Conservation (phyloP, 2,797 vertebrate genomes). For the Micromesistius poutassou region DNA sequence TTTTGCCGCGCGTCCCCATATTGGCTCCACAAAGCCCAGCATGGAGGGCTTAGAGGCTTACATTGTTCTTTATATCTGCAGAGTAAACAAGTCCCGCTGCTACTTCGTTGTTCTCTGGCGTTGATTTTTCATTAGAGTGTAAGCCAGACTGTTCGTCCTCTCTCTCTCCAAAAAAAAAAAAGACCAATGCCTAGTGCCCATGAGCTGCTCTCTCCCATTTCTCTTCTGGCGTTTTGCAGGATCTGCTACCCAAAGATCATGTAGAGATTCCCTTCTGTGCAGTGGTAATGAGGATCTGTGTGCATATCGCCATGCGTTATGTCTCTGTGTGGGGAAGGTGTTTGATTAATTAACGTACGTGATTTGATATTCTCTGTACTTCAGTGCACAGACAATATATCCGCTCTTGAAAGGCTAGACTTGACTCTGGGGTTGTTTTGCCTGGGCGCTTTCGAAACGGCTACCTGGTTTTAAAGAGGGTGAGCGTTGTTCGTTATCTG, state of each 20-base stretch:
- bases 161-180: slow-evolving; percentile 35
- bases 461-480: slow-evolving; percentile 44
- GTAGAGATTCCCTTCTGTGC: background rate
- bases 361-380: background rate
- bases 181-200: slow-evolving; percentile 29
- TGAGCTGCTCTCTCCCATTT: slow-evolving; percentile 22
- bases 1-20: slow-evolving; percentile 29
- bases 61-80: slow-evolving; percentile 55
- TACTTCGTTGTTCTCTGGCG: slow-evolving; percentile 53
- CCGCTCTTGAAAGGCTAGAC: background rate
- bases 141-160: slow-evolving; percentile 47
- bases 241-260: background rate
- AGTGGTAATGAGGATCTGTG: slow-evolving; percentile 10
- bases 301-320: background rate
- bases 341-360: slow-evolving; percentile 16
- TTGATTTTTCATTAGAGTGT: slow-evolving; percentile 67
- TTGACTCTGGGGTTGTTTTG: background rate
- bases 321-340: slow-evolving; percentile 17
- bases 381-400: background rate
- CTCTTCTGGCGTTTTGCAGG: background rate
- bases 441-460: background rate
- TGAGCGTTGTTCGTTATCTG: slow-evolving; percentile 33
- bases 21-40: slow-evolving; percentile 45
- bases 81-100: slow-evolving; percentile 68
- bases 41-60: slow-evolving; percentile 54